Percentiles rank a stretch among this genome's conserved stretches.
These are phyloP conservation scores for Dermolepida albohirtum DNA, from an alignment of 2,888 invertebrate species.

Conservation along the genomic window DNA sequence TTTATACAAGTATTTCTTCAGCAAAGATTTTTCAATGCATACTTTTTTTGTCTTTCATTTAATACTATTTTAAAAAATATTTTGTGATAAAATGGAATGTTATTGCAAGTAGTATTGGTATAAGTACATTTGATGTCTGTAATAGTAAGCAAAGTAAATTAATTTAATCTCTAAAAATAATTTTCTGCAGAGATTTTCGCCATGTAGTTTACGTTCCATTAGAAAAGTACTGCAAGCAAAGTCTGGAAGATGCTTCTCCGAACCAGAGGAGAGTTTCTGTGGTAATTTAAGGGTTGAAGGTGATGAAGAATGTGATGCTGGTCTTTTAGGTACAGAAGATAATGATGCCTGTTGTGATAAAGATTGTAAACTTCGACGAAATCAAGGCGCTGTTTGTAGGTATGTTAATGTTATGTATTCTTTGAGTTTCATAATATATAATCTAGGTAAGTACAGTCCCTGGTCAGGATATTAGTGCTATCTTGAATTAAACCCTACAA, in stretches of 20 bases:
- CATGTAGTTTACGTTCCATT: constrained; percentile 93
- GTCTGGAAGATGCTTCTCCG: constrained; percentile 90
- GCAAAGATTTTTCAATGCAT: no score
- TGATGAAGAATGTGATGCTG: constrained; percentile 97
- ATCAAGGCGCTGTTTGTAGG: constrained; percentile 91
- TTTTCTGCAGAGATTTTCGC: constrained; percentile 85
- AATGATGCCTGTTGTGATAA: constrained; percentile 95
- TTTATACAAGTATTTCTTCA: no score
- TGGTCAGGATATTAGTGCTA: no score
- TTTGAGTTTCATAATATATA: no score
- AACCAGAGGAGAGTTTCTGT: constrained; percentile 95
- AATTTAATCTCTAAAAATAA: background rate
- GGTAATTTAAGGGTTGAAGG: constrained; percentile 96
- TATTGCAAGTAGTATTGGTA: no score
- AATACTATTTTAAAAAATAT: no score
- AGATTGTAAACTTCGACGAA: constrained; percentile 86
- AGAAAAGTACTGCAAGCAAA: constrained; percentile 93
- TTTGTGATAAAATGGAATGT: no score
- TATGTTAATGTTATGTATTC: constrained; percentile 53
- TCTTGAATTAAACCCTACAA: no score
- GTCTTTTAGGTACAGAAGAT: constrained; percentile 91
- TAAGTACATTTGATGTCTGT: no score
- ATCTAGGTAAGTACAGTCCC: no score
- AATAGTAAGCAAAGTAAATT: background rate
- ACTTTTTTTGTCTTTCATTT: no score